phyloP scores from a whole-genome alignment of 2,113 vertebrate genomes.

The Peromyscus leucopus region DNA sequence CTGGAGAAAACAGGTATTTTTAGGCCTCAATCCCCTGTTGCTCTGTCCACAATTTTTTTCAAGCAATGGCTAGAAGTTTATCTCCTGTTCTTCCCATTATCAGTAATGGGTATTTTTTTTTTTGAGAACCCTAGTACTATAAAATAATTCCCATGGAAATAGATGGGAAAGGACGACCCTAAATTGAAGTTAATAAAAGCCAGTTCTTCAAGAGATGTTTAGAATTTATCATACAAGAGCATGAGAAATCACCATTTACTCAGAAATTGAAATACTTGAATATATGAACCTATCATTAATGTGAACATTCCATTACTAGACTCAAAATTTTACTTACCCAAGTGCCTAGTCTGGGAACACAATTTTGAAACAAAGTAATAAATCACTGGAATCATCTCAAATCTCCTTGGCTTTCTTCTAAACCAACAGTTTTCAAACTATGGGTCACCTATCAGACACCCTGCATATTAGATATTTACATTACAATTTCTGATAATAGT shows the following conservation, averaged over 20 bases:
- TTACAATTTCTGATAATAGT: not conserved
- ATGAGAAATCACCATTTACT: not conserved
- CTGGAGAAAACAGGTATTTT: not conserved
- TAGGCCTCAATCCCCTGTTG: not conserved
- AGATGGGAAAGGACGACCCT: not conserved
- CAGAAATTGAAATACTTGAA: slow-evolving; percentile 48
- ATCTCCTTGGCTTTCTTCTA: not conserved
- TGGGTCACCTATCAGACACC: not conserved
- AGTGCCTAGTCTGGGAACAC: not conserved
- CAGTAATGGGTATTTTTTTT: not conserved
- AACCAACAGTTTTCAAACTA: not conserved
- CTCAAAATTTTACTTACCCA: slow-evolving; percentile 26
- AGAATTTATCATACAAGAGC: slow-evolving; percentile 42
- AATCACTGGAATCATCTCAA: slow-evolving; percentile 56
- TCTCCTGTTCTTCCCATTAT: not conserved
- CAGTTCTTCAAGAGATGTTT: slow-evolving; percentile 34
- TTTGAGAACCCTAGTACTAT: not conserved
- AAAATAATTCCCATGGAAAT: slow-evolving; percentile 7
- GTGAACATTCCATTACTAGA: slow-evolving; percentile 17
- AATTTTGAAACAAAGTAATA: slow-evolving; percentile 48
- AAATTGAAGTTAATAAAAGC: slow-evolving; percentile 34
- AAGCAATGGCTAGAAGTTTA: not conserved
- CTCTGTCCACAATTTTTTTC: not conserved
- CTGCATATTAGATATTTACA: not conserved
- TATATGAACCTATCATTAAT: not conserved